Conservation (phyloP, 1,140 invertebrate species). For the Cydia splendana region DNA sequence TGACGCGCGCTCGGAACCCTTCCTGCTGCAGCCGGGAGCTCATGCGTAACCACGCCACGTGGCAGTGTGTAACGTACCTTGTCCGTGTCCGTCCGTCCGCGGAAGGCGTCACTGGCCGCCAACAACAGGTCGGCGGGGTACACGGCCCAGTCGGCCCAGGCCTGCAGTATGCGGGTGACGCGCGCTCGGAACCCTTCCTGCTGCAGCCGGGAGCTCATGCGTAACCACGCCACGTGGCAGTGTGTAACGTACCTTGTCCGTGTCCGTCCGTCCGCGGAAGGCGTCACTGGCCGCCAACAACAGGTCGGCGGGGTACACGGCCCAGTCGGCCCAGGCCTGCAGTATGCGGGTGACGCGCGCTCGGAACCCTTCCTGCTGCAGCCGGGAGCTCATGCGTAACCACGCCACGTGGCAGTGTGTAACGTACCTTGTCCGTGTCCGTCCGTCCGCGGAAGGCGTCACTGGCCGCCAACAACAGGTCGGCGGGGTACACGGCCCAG, state of each 20-base stretch:
- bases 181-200: too few species aligned
- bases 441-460: too few species aligned
- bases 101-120: conserved; percentile 94
- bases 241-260: conserved; percentile 86
- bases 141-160: conserved; percentile 99
- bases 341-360: conserved; percentile 72
- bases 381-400: too few species aligned
- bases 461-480: too few species aligned
- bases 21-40: too few species aligned
- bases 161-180: conserved; percentile 85
- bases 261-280: conserved; percentile 80
- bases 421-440: too few species aligned
- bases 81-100: conserved; percentile 48
- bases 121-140: conserved; percentile 97
- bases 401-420: too few species aligned
- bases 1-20: too few species aligned
- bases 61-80: conserved; percentile 85
- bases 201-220: too few species aligned
- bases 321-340: conserved; percentile 98
- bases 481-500: too few species aligned
- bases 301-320: conserved; percentile 97
- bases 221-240: conserved; percentile 77
- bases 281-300: conserved; percentile 94
- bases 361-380: too few species aligned
- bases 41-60: too few species aligned